These are phyloP conservation scores for Aphelenchoides fujianensis DNA, from an alignment of 1,140 invertebrate species.

Conservation along the genomic window DNA sequence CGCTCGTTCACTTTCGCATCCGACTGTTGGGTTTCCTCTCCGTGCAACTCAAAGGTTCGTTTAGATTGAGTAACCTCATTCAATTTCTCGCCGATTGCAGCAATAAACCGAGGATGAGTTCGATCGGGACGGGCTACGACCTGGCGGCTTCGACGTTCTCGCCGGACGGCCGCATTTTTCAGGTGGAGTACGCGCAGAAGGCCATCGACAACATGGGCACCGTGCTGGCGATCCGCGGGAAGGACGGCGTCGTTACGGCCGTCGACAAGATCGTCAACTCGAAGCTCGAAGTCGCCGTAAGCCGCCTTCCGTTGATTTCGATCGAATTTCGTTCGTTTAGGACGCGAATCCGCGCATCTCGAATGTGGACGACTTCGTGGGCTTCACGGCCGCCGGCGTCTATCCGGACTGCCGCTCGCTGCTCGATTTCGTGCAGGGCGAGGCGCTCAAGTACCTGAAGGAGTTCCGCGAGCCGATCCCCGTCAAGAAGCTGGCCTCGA, in stretches of 20 bases:
- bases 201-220: conserved; percentile 98
- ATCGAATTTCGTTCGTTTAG: conserved; percentile 32
- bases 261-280: conserved; percentile 97
- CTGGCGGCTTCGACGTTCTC: conserved; percentile 98
- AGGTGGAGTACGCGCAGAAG: conserved; percentile 96
- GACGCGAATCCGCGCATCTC: conserved; percentile 86
- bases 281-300: conserved; percentile 81
- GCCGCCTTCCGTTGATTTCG: conserved; percentile 8
- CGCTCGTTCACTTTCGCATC: not conserved
- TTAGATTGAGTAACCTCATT: no score
- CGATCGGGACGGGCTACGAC: conserved; percentile 87
- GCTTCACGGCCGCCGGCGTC: conserved; percentile 68
- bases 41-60: no score
- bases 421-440: conserved; percentile 54
- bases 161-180: conserved; percentile 76
- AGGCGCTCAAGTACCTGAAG: conserved; percentile 53
- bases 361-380: conserved; percentile 87
- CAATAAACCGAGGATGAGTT: conserved; percentile 79
- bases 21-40: not conserved
- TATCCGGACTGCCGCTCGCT: conserved; percentile 54
- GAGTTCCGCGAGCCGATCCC: conserved; percentile 50
- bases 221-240: conserved; percentile 85
- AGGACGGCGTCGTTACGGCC: conserved; percentile 92
- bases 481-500: conserved; percentile 48
- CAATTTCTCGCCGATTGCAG: no score